A percentile compares a stretch with the other conserved stretches of the same genome.
Conservation (phyloP, 2,113 vertebrate genomes). For the Leptobrachium ailaonicum region DNA sequence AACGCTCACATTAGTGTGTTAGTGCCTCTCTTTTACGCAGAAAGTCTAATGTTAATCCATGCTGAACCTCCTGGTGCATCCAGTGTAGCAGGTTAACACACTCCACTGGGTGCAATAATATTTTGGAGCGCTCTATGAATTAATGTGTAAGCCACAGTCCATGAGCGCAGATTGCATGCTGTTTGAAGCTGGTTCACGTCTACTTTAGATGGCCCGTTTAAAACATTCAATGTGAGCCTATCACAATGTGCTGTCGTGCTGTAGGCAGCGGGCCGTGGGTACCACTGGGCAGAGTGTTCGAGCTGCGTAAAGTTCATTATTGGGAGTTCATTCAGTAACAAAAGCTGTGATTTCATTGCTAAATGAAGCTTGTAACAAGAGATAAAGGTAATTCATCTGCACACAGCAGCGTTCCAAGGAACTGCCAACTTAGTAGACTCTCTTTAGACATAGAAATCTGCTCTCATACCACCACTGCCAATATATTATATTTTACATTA, state of each 20-base stretch:
- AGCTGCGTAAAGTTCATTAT: slow-evolving; percentile 38
- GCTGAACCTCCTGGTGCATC: slow-evolving; percentile 6
- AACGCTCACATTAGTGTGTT: not conserved
- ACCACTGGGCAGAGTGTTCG: slow-evolving; percentile 2
- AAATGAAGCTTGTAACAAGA: slow-evolving; percentile 49
- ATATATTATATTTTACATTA: too few species aligned
- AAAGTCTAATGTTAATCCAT: not conserved
- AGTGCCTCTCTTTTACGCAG: not conserved
- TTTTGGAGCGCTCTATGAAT: slow-evolving; percentile 9
- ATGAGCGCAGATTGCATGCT: slow-evolving; percentile 16
- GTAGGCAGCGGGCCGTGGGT: slow-evolving; percentile 6
- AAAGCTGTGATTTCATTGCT: slow-evolving; percentile 43
- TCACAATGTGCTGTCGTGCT: not conserved
- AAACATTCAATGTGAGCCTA: not conserved
- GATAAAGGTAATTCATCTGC: slow-evolving; percentile 43
- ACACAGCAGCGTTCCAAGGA: slow-evolving; percentile 20
- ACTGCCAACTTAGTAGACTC: not conserved
- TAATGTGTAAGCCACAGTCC: slow-evolving; percentile 6
- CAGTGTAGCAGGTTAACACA: slow-evolving; percentile 27
- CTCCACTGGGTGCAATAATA: slow-evolving; percentile 32
- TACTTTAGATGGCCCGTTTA: not conserved
- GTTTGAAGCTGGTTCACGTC: slow-evolving; percentile 5
- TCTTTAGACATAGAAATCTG: not conserved
- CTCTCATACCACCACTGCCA: too few species aligned
- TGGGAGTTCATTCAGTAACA: slow-evolving; percentile 18